Conservation (phyloP, 2,797 vertebrate species). For the Etheostoma perlongum region DNA sequence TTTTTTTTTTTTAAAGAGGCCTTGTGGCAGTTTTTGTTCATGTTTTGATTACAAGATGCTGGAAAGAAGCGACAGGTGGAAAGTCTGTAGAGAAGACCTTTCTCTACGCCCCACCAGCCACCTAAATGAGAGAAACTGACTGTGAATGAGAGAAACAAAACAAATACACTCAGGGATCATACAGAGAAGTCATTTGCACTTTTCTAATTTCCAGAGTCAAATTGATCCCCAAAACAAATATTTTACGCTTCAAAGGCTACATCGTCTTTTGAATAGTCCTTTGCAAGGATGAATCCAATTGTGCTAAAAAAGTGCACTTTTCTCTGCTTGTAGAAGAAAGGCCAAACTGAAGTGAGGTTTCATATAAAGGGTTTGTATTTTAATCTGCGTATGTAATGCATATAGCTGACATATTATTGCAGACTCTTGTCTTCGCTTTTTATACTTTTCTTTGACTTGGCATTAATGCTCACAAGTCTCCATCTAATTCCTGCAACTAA, state of each 20-base stretch:
- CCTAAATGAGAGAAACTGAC: neutral
- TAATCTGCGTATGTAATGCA: conserved; percentile 8
- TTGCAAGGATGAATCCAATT: conserved; percentile 9
- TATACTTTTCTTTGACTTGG: conserved; percentile 4
- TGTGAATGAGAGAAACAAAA: neutral
- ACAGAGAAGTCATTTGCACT: conserved; percentile 3
- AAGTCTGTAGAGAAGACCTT: neutral
- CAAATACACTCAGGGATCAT: neutral
- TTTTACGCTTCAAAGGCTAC: conserved; percentile 21
- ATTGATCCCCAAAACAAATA: conserved; percentile 3
- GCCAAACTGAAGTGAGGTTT: neutral
- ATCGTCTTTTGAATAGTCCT: conserved; percentile 9
- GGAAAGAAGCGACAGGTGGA: conserved; percentile 1
- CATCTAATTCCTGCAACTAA: conserved; percentile 31
- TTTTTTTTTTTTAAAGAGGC: neutral
- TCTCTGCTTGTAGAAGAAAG: neutral
- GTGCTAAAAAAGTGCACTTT: neutral
- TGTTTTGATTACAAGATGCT: neutral
- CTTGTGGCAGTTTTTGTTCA: neutral
- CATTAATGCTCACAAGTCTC: conserved; percentile 1
- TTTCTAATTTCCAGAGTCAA: conserved; percentile 19
- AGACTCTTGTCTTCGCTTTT: conserved; percentile 13
- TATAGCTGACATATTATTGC: neutral
- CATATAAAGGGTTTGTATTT: conserved; percentile 10
- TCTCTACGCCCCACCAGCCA: neutral